Evolutionary conservation across 2,113 vertebrate genomes (phyloP), one percentile per base, ranked within the genome.

Genomic region (Passer montanus): DNA sequence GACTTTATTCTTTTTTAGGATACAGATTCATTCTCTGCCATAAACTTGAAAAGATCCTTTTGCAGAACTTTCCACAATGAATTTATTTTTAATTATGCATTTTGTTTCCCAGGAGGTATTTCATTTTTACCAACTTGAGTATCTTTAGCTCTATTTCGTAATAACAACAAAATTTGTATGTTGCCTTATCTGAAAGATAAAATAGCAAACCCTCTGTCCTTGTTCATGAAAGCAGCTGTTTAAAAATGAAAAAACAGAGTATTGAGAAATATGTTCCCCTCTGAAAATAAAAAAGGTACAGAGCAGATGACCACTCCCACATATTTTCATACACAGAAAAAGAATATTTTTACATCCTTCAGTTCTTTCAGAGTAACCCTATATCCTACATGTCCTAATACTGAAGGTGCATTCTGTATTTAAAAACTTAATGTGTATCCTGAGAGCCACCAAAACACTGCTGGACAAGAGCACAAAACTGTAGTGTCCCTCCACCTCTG

Each of bases 1-100:
- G 91, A 78, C 91, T 96, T 95, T 74, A 95, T 96, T 96, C 90
- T 97, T 95, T 96, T 95, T 95, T 96, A 77, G 84, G 84, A 90
- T 76, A 78, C 23, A 12, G 67, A 93, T 91, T 91, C 64, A 64
- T 91, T 94, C 82, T 62, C 68, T 95, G 84, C 77, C 72, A 93
- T 92, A 95, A 94, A 89, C 86, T 94, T 96, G 78, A 95, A 95
- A 93, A 90, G 75, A 83, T 82, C 11, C 37, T 79, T 88, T 94
- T 52, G 59, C 56, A 90, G 35, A 73, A 84, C 83, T 94, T 96
- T 90, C 84, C 47, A 87, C 84, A 83, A 95, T 76, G 11, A 73
- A 73, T 94, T 95, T 95, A 95, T 96, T 94, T 95, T 95, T 94
- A 94, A 76, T 75, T 67, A 30, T 27, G 14, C 47, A 30, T 92